phyloP scores from a whole-genome alignment of 30 jellyfish, hydroid and myxozoan genomes.

The Cassiopea andromeda region DNA sequence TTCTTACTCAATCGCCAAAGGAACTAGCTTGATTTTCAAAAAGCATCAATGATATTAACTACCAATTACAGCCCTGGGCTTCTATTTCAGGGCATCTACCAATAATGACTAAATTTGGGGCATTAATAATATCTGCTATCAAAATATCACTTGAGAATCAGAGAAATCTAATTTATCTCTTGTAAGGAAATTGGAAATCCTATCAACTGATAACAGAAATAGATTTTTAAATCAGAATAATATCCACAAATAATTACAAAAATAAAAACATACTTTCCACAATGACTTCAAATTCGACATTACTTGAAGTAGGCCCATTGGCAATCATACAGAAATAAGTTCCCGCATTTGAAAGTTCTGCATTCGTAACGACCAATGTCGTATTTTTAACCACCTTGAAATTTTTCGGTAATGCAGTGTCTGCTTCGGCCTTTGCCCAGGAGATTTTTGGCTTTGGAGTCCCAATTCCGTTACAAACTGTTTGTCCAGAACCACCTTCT shows the following conservation, averaged over 20 bases:
- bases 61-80: no score
- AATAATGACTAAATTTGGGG: no score
- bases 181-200: background rate
- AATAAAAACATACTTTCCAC: constrained; percentile 37
- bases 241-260: background rate
- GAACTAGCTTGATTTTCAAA: background rate
- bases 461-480: constrained; percentile 82
- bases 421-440: constrained; percentile 62
- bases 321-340: constrained; percentile 75
- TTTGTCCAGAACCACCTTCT: constrained; percentile 79
- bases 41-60: background rate
- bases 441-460: constrained; percentile 77
- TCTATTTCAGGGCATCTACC: no score
- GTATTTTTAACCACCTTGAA: constrained; percentile 62
- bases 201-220: background rate
- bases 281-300: constrained; percentile 29
- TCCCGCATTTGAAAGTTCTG: constrained; percentile 66
- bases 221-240: background rate
- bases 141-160: no score
- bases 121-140: no score
- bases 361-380: constrained; percentile 65
- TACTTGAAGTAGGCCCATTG: constrained; percentile 65
- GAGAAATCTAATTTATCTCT: background rate
- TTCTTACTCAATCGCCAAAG: background rate
- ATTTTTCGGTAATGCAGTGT: constrained; percentile 39